Evolutionary conservation across 2,797 vertebrate genomes (phyloP).

Genomic region (Melanotaenia maccullochi): DNA sequence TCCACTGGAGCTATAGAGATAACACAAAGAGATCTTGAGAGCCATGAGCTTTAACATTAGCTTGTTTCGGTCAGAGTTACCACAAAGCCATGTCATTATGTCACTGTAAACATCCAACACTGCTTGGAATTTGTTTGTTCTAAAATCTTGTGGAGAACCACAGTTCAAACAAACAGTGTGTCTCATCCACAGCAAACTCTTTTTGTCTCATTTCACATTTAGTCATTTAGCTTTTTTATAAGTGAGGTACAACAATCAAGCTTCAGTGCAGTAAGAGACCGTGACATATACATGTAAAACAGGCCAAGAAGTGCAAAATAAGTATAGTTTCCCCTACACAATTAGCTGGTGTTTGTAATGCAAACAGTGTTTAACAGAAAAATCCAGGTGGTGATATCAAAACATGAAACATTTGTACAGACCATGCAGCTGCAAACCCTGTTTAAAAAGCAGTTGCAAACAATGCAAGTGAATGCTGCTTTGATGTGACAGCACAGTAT

Average conservation of each 20-base stretch:
- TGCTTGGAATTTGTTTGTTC: neutral
- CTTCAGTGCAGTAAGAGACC: neutral
- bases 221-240: neutral
- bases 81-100: neutral
- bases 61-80: neutral
- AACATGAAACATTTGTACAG: neutral
- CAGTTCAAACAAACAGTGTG: neutral
- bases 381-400: neutral
- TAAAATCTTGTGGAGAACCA: neutral
- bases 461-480: too few species aligned
- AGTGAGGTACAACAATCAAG: neutral
- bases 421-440: neutral
- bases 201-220: neutral
- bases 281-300: neutral
- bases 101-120: neutral
- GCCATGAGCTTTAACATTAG: neutral
- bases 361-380: neutral
- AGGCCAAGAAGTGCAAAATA: neutral
- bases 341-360: neutral
- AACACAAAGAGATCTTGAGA: constrained; percentile 6
- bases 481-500: too few species aligned
- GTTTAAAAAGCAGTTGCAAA: neutral
- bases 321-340: neutral
- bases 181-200: neutral
- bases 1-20: neutral